Base-by-base conservation (phyloP, 2,888 invertebrate genomes). In the Diabrotica balteata region DNA sequence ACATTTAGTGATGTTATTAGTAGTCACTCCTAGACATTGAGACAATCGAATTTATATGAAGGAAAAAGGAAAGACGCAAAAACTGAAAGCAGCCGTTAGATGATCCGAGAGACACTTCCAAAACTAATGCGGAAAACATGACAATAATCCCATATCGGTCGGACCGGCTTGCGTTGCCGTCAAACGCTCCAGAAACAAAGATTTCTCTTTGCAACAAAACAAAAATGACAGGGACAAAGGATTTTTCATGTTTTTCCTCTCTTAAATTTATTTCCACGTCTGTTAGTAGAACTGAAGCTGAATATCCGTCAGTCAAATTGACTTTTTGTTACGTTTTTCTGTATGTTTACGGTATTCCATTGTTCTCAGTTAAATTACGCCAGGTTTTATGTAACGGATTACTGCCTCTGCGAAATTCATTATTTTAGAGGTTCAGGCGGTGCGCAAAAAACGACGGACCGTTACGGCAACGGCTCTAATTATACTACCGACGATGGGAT, bases 161-260 rank as follows among this genome's bases (percentile, higher is more conserved):
- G 47, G 47, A 8, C 43, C 55, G 55, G 44, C 44, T 17, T 43
- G 17, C 45, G 44, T 45, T 43, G 17, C 45, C 55, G 45, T 57
- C 55, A 57, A 57, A 57, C 55, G 55, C 45, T 45, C 55, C 55
- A 17, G 45, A 61, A 66, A 66, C 66, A 61, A 60, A 66, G 61
- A 59, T 66, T 50, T 55, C 42, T 47, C 50, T 57, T 57, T 8
- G 60, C 32, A 66, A 60, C 65, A 60, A 66, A 61, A 61, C 57
- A 66, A 60, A 65, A 65, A 59, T 49, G 59, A 60, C 22, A 66
- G 66, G 55, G 61, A 66, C 66, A 66, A 61, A 61, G 66, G 66
- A 66, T 66, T 55, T 66, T 61, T 62, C 62, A 55, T 57, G 60
- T 60, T 66, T 66, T 63, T 66, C 44, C 55, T 50, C 51, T 60